These are phyloP conservation scores for Darevskia mixta DNA, from an alignment of 2,797 vertebrate genomes.

Conservation along the genomic window DNA sequence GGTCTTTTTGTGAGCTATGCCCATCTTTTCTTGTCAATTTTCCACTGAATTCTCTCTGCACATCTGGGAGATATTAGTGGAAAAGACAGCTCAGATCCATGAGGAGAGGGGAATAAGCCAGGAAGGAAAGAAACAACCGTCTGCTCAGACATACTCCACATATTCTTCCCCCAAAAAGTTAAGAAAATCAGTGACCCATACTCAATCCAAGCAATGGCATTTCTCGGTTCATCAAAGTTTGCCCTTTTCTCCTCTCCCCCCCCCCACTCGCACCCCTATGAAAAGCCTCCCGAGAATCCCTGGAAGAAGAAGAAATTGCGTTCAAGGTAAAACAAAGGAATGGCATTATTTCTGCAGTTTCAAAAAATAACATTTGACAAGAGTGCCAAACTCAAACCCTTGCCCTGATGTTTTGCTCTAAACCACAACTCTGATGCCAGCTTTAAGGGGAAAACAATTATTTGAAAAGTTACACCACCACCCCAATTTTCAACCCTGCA, in stretches of 20 bases:
- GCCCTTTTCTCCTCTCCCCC: constrained; percentile 25
- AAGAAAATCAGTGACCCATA: constrained; percentile 70
- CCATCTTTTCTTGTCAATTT: not conserved
- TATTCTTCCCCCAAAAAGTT: constrained; percentile 54
- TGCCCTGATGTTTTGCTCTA: constrained; percentile 46
- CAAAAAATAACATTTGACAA: constrained; percentile 38
- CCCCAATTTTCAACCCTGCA: constrained; percentile 36
- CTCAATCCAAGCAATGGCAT: constrained; percentile 64
- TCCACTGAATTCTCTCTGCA: constrained; percentile 22
- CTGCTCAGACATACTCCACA: constrained; percentile 69
- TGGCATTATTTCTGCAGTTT: not conserved
- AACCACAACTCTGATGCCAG: constrained; percentile 25
- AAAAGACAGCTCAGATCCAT: constrained; percentile 45
- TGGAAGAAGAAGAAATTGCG: constrained; percentile 56
- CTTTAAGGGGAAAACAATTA: not conserved
- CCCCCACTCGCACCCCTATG: constrained; percentile 51
- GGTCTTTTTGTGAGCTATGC: not conserved
- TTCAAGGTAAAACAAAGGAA: not conserved
- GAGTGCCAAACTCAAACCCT: constrained; percentile 40
- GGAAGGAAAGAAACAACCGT: constrained; percentile 56
- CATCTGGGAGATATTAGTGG: constrained; percentile 41
- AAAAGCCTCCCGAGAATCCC: constrained; percentile 67
- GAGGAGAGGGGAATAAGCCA: constrained; percentile 39
- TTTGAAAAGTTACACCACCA: constrained; percentile 29
- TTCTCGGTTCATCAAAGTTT: constrained; percentile 69